A percentile compares a stretch with the other conserved stretches of the same genome.
Evolutionary conservation across 2,888 invertebrate species (phyloP).

Genomic region (Cloeon dipterum): DNA sequence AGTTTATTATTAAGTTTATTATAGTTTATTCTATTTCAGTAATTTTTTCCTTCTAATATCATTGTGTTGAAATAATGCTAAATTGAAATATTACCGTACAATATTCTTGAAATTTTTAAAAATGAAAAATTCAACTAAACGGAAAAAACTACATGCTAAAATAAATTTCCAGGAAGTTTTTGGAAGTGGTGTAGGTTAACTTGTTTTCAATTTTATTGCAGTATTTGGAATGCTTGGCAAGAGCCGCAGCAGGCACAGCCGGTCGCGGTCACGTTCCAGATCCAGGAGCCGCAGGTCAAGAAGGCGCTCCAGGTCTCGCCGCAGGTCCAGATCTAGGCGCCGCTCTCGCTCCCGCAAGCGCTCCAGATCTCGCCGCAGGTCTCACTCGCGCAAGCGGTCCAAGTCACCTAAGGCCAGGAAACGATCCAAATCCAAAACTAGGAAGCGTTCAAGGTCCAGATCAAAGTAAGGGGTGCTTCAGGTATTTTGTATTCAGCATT

Average conservation of each 20-base stretch:
- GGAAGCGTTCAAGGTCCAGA: slow-evolving; percentile 13
- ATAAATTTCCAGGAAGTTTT: too few species aligned
- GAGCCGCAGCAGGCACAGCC: slow-evolving; percentile 42
- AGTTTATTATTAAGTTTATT: too few species aligned
- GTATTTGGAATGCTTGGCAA: slow-evolving; percentile 70
- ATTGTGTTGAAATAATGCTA: too few species aligned
- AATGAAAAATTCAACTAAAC: too few species aligned
- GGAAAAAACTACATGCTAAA: too few species aligned
- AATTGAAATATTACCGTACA: too few species aligned
- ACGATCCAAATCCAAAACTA: slow-evolving; percentile 22
- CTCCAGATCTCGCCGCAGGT: slow-evolving; percentile 15
- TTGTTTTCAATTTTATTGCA: too few species aligned
- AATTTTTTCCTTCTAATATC: too few species aligned
- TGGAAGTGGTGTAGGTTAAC: too few species aligned
- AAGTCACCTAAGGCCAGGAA: background rate
- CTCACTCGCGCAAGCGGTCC: slow-evolving; percentile 14
- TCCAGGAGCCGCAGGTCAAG: slow-evolving; percentile 17
- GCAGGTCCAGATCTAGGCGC: slow-evolving; percentile 17
- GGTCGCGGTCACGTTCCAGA: slow-evolving; percentile 31
- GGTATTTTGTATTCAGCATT: slow-evolving; percentile 23
- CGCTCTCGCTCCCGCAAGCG: slow-evolving; percentile 16
- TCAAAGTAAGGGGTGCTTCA: too few species aligned
- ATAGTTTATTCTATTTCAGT: too few species aligned
- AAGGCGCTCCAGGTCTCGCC: slow-evolving; percentile 15
- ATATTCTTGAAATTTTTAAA: too few species aligned